Conservation (phyloP, 2,113 vertebrate genomes). For the Colius striatus region DNA sequence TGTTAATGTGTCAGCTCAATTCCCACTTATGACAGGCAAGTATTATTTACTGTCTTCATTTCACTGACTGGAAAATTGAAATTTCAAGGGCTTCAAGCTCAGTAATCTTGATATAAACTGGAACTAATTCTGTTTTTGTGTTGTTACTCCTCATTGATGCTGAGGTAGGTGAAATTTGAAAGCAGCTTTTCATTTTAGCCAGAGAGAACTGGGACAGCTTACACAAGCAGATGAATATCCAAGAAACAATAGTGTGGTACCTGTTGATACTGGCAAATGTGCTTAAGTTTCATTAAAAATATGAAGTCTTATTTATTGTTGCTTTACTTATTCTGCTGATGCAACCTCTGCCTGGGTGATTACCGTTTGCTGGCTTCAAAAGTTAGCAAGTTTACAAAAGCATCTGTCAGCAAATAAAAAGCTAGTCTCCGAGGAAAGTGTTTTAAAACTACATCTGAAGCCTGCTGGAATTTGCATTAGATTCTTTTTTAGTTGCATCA, state of each 20-base stretch:
- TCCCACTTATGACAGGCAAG: not conserved
- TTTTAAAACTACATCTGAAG: conserved; percentile 16
- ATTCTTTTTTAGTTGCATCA: conserved; percentile 39
- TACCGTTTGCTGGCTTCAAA: not conserved
- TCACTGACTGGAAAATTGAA: conserved; percentile 46
- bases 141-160: not conserved
- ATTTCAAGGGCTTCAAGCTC: conserved; percentile 62
- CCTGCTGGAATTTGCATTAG: conserved; percentile 48
- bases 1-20: not conserved
- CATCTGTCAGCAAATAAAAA: conserved; percentile 46
- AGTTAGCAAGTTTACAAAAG: conserved; percentile 9
- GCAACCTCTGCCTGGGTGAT: not conserved
- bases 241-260: conserved; percentile 28
- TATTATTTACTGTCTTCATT: conserved; percentile 40
- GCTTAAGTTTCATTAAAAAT: not conserved
- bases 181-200: conserved; percentile 38
- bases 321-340: not conserved
- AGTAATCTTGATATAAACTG: conserved; percentile 49
- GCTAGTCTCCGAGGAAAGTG: not conserved
- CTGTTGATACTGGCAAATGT: conserved; percentile 33
- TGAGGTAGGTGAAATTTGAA: conserved; percentile 61
- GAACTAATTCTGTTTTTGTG: conserved; percentile 63
- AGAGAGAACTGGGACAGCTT: conserved; percentile 45
- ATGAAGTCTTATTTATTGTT: not conserved
- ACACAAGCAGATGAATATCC: conserved; percentile 32